These are phyloP conservation scores for Calephelis virginiensis DNA, from an alignment of 1,140 invertebrate species.

Conservation along the genomic window DNA sequence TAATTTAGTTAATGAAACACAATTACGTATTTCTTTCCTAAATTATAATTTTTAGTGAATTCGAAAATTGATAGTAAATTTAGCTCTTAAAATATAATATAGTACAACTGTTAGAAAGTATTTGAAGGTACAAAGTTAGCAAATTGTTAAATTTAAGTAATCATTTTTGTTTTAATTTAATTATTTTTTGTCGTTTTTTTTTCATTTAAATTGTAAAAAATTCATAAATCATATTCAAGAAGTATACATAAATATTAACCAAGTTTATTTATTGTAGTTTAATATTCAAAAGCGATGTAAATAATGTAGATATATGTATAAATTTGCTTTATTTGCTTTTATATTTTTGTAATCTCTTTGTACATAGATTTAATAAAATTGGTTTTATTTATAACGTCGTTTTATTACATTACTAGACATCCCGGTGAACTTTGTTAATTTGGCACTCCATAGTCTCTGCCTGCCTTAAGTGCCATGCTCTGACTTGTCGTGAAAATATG, in stretches of 20 bases:
- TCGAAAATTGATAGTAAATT: no score
- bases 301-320: conserved; percentile 19
- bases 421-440: no score
- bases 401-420: not conserved
- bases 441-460: no score
- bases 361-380: conserved; percentile 18
- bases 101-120: no score
- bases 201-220: not conserved
- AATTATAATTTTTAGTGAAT: no score
- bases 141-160: not conserved
- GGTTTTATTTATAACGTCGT: conserved; percentile 4
- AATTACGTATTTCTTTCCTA: no score
- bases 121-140: not conserved
- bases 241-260: not conserved
- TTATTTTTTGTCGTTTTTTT: not conserved
- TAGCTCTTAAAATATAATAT: no score
- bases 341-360: conserved; percentile 15
- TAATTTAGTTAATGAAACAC: no score
- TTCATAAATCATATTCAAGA: not conserved
- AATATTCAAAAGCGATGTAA: conserved; percentile 17
- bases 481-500: no score
- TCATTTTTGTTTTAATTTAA: not conserved
- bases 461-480: no score
- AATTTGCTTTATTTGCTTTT: conserved; percentile 8
- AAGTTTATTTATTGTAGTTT: conserved; percentile 8